Conservation (phyloP, 2,888 invertebrate genomes). For the Patella ulyssiponensis region DNA sequence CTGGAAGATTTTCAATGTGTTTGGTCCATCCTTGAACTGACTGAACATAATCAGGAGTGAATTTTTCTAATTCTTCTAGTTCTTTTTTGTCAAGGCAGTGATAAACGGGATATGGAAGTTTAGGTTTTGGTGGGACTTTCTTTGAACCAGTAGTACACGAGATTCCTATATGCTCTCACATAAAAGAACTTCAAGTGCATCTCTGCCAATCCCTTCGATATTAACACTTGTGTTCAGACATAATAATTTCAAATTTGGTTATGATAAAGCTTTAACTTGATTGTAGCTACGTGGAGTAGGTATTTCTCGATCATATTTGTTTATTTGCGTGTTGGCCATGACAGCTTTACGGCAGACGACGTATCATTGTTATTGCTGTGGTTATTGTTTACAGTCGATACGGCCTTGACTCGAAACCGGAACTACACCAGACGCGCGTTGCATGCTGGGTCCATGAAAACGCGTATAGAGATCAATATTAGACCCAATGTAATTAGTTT, state of each 20-base stretch:
- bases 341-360: too few species aligned
- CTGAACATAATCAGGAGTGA: constrained; percentile 12
- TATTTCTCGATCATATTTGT: too few species aligned
- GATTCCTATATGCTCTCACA: constrained; percentile 13
- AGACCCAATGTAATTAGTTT: too few species aligned
- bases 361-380: too few species aligned
- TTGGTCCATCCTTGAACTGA: constrained; percentile 14
- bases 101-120: neutral
- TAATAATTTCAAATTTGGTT: neutral
- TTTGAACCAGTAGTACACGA: constrained; percentile 17
- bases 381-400: too few species aligned
- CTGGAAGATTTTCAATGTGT: neutral
- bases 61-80: constrained; percentile 14
- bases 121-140: neutral
- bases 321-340: too few species aligned
- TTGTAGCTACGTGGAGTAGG: neutral
- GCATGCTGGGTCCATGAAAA: too few species aligned
- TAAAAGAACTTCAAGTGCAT: constrained; percentile 20
- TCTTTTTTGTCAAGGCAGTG: constrained; percentile 15
- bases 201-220: neutral
- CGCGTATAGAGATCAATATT: too few species aligned
- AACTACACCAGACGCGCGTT: too few species aligned
- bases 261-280: neutral
- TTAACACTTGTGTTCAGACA: neutral
- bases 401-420: too few species aligned